Conservation (phyloP, 2,888 invertebrate genomes). For the Nomada fabriciana region DNA sequence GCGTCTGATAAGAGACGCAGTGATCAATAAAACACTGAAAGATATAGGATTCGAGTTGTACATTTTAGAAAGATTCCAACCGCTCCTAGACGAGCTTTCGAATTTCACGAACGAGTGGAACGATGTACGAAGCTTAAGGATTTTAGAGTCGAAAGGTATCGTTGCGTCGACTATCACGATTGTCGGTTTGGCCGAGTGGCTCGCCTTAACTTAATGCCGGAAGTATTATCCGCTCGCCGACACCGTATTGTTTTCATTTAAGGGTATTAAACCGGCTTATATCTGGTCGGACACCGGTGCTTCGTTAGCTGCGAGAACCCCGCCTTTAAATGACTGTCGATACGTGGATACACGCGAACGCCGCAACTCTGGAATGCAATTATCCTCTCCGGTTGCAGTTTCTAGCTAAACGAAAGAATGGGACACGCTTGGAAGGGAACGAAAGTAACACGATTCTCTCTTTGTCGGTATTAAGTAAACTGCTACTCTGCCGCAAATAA, state of each 20-base stretch:
- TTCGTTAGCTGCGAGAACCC: conserved; percentile 63
- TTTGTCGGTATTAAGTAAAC: conserved; percentile 1
- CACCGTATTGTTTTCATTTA: conserved; percentile 78
- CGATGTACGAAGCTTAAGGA: neutral
- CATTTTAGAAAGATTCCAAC: no score
- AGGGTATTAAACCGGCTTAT: conserved; percentile 73
- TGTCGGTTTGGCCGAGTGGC: conserved; percentile 52
- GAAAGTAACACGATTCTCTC: conserved; percentile 7
- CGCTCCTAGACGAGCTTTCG: neutral
- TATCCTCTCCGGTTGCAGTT: conserved; percentile 23
- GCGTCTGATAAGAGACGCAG: no score
- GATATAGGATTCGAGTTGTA: no score
- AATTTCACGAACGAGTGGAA: neutral
- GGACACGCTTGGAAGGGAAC: conserved; percentile 1
- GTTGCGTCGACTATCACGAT: conserved; percentile 44
- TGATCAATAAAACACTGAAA: no score
- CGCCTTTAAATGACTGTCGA: conserved; percentile 56
- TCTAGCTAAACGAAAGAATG: conserved; percentile 5
- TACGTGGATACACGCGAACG: conserved; percentile 28
- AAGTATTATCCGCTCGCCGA: conserved; percentile 77
- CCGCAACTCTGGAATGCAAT: conserved; percentile 39
- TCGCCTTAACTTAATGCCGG: conserved; percentile 76
- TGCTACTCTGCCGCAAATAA: neutral
- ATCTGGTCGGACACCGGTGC: conserved; percentile 64
- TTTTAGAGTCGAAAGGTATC: conserved; percentile 7